Conservation (phyloP, 2,888 invertebrate species). For the Tipula unca region DNA sequence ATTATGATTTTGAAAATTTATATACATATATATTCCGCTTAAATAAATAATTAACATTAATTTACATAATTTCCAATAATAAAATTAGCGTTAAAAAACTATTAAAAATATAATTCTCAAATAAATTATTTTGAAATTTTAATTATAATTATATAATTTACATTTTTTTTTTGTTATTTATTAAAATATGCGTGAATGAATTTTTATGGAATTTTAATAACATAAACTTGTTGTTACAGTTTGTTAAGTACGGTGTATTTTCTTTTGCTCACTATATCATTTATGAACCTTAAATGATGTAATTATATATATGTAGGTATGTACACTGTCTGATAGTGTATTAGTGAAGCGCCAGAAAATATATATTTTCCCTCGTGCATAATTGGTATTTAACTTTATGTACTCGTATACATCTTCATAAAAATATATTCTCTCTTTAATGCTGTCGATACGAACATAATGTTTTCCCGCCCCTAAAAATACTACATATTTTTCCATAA, state of each 20-base stretch:
- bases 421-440: background rate
- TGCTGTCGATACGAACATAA: background rate
- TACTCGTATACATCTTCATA: background rate
- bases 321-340: background rate
- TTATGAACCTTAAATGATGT: background rate
- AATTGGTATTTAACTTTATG: background rate
- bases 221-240: background rate
- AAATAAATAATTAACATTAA: slow-evolving; percentile 14
- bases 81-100: slow-evolving; percentile 14
- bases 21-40: background rate
- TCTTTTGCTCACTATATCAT: background rate
- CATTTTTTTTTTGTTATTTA: background rate
- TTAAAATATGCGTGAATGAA: background rate
- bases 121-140: background rate
- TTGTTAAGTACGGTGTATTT: background rate
- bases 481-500: background rate
- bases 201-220: slow-evolving; percentile 8
- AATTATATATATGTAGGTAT: background rate
- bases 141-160: background rate
- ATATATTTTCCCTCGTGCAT: background rate
- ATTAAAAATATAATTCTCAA: background rate
- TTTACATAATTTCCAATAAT: slow-evolving; percentile 2
- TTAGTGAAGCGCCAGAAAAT: background rate
- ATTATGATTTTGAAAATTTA: background rate
- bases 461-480: background rate